Conservation (phyloP, 2,888 invertebrate genomes). For the Neoaliturus tenellus region DNA sequence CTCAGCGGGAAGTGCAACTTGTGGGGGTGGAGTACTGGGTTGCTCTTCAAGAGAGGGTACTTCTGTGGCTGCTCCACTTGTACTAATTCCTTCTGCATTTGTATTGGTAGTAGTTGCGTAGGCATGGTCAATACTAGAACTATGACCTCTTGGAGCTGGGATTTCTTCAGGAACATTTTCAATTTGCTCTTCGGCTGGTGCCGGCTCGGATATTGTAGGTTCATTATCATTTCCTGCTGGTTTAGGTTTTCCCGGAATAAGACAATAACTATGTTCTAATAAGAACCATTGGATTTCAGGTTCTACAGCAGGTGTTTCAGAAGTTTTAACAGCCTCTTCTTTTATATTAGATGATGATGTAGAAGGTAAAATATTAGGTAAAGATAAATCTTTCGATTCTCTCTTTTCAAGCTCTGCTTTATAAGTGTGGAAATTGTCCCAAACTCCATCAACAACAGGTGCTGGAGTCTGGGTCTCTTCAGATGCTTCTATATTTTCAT, state of each 20-base stretch:
- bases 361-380: conserved; percentile 39
- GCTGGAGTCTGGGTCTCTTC: conserved; percentile 50
- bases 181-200: conserved; percentile 63
- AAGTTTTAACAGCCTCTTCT: not conserved
- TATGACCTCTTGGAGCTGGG: conserved; percentile 65
- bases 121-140: conserved; percentile 72
- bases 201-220: not conserved
- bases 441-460: conserved; percentile 81
- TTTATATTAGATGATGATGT: conserved; percentile 2
- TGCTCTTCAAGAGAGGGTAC: conserved; percentile 14
- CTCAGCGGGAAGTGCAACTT: not conserved
- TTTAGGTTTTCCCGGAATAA: conserved; percentile 16
- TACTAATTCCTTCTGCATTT: conserved; percentile 51
- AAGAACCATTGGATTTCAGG: conserved; percentile 6
- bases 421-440: conserved; percentile 86
- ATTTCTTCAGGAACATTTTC: conserved; percentile 71
- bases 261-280: conserved; percentile 30
- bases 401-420: conserved; percentile 81
- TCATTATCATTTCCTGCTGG: conserved; percentile 10
- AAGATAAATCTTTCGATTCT: conserved; percentile 64
- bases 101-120: conserved; percentile 68
- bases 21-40: conserved; percentile 47
- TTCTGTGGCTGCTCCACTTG: not conserved
- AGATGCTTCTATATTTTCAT: conserved; percentile 39
- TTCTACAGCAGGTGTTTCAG: too few relatives aligned